A percentile compares a stretch with the other conserved stretches of the same genome.
phyloP scores from a whole-genome alignment of 2,113 vertebrate species.

The Oenanthe oenanthe region DNA sequence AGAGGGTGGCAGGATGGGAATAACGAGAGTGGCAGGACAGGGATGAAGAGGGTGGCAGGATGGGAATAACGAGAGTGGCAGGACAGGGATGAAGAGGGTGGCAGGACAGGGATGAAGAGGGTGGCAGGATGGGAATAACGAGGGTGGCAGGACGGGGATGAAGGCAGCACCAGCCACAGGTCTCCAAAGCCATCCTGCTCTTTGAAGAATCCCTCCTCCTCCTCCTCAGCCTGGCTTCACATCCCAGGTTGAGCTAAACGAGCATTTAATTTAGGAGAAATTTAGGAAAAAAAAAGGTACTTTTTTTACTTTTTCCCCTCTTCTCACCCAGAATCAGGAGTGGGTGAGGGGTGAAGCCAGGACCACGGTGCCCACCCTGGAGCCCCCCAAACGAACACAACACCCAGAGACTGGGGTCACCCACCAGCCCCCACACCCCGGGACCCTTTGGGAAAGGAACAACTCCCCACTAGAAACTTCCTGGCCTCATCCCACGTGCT shows the following conservation, averaged over 20 bases:
- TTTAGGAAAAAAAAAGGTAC: background rate
- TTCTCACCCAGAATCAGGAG: background rate
- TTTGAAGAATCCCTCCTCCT: background rate
- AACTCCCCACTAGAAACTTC: background rate
- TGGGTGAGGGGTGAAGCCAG: rapidly evolving
- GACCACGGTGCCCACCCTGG: background rate
- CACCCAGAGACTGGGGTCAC: background rate
- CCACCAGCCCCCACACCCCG: rapidly evolving
- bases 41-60: background rate
- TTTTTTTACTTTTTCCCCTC: background rate
- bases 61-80: background rate
- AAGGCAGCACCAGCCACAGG: background rate
- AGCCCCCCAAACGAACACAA: rapidly evolving
- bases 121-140: background rate
- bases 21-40: background rate
- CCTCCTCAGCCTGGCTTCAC: background rate
- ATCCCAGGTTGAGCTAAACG: background rate
- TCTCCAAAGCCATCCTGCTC: background rate
- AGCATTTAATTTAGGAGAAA: background rate
- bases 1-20: no score
- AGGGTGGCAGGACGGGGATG: background rate
- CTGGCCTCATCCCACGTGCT: background rate
- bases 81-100: no score
- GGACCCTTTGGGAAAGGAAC: background rate
- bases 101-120: background rate